Percentiles rank a stretch among this genome's conserved stretches.
Conservation (phyloP, 2,888 invertebrate species). For the Amblyteles armatorius region DNA sequence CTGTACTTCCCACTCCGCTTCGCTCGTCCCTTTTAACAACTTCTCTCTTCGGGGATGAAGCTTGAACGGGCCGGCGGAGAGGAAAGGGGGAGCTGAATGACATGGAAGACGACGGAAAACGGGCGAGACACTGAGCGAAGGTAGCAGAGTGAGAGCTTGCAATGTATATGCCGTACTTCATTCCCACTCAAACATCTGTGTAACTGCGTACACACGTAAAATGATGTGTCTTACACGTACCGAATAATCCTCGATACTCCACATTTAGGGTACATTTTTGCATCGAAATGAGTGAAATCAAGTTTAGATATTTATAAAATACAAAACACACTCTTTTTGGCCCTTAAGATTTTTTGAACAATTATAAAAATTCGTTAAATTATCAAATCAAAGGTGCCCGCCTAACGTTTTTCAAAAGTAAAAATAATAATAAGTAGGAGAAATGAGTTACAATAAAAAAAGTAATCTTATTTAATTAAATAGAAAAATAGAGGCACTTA, state of each 20-base stretch:
- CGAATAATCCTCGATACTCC: neutral
- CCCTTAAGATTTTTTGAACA: too few relatives aligned
- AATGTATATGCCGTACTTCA: constrained; percentile 1
- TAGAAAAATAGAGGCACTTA: too few relatives aligned
- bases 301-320: neutral
- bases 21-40: constrained; percentile 41
- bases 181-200: neutral
- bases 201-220: neutral
- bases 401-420: too few relatives aligned
- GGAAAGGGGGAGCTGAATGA: neutral
- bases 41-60: constrained; percentile 53
- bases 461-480: too few relatives aligned
- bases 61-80: constrained; percentile 59
- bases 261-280: neutral
- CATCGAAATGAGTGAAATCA: neutral
- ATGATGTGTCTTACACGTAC: neutral
- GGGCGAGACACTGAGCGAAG: constrained; percentile 15
- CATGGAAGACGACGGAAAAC: constrained; percentile 15
- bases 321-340: too few relatives aligned
- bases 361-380: too few relatives aligned
- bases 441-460: too few relatives aligned
- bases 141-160: constrained; percentile 12
- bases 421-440: too few relatives aligned
- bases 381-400: too few relatives aligned
- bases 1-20: constrained; percentile 20